phyloP scores from a whole-genome alignment of 2,797 vertebrate species.

The Sciaenops ocellatus region DNA sequence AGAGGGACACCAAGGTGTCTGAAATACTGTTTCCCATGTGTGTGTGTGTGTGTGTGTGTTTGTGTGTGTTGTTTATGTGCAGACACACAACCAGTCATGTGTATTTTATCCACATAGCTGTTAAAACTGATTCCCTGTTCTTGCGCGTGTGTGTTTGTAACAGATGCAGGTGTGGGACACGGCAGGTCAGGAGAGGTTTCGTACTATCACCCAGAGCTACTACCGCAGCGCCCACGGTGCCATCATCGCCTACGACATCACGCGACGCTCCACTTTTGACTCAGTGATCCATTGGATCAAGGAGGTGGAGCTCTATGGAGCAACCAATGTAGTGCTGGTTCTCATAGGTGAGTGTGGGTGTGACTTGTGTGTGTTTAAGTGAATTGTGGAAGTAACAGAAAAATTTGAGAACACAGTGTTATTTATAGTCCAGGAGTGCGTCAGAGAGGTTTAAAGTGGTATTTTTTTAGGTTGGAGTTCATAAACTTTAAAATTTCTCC shows the following conservation, averaged over 20 bases:
- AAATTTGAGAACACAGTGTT: neutral
- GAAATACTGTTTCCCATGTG: conserved; percentile 2
- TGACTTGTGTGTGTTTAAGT: neutral
- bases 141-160: conserved; percentile 30
- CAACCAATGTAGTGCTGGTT: conserved; percentile 89
- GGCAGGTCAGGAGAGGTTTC: conserved; percentile 94
- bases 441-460: no score
- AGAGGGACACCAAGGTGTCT: conserved; percentile 17
- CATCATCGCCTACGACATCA: conserved; percentile 95
- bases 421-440: neutral
- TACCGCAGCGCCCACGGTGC: conserved; percentile 95
- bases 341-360: conserved; percentile 88
- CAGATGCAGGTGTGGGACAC: conserved; percentile 98
- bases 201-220: conserved; percentile 96
- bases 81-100: neutral
- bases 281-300: conserved; percentile 93
- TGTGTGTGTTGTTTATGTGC: conserved; percentile 14
- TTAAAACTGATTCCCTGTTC: neutral
- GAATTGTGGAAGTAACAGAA: neutral
- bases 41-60: conserved; percentile 36
- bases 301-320: conserved; percentile 93
- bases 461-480: neutral
- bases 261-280: conserved; percentile 89
- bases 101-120: neutral
- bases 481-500: neutral